phyloP scores from a whole-genome alignment of 2,888 invertebrate genomes.

The Perizoma affinitatum region DNA sequence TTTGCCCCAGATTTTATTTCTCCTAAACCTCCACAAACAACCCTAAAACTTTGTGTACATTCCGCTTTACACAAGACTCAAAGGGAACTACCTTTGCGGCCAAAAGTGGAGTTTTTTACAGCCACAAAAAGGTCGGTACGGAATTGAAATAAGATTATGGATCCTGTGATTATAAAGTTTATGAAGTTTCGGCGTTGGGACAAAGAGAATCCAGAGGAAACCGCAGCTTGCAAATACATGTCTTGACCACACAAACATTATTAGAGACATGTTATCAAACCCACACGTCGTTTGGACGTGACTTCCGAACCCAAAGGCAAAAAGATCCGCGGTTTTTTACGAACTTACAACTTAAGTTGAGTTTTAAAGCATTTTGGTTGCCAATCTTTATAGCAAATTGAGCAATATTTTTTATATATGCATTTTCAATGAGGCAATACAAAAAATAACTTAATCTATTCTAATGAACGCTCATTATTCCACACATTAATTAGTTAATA shows the following conservation, averaged over 20 bases:
- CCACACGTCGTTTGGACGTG: slow-evolving; percentile 60
- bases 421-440: too few species aligned
- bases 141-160: slow-evolving; percentile 76
- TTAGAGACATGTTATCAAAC: slow-evolving; percentile 52
- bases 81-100: slow-evolving; percentile 53
- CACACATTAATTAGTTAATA: slow-evolving; percentile 34
- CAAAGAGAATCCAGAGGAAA: slow-evolving; percentile 56
- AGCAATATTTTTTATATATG: too few species aligned
- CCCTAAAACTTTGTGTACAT: slow-evolving; percentile 54
- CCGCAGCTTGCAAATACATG: slow-evolving; percentile 50
- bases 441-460: too few species aligned
- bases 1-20: slow-evolving; percentile 48
- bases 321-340: slow-evolving; percentile 44
- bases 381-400: too few species aligned
- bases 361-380: not conserved
- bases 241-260: slow-evolving; percentile 61
- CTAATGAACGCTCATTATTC: not conserved
- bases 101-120: slow-evolving; percentile 68
- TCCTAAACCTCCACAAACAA: slow-evolving; percentile 51
- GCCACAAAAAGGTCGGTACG: slow-evolving; percentile 70
- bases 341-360: slow-evolving; percentile 29
- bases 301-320: slow-evolving; percentile 53
- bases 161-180: slow-evolving; percentile 75
- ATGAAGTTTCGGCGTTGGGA: slow-evolving; percentile 65
- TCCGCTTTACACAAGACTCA: slow-evolving; percentile 54